A percentile compares a stretch with the other conserved stretches of the same genome.
Evolutionary conservation across 1,140 invertebrate species (phyloP).

Genomic region (Sinonovacula constricta): DNA sequence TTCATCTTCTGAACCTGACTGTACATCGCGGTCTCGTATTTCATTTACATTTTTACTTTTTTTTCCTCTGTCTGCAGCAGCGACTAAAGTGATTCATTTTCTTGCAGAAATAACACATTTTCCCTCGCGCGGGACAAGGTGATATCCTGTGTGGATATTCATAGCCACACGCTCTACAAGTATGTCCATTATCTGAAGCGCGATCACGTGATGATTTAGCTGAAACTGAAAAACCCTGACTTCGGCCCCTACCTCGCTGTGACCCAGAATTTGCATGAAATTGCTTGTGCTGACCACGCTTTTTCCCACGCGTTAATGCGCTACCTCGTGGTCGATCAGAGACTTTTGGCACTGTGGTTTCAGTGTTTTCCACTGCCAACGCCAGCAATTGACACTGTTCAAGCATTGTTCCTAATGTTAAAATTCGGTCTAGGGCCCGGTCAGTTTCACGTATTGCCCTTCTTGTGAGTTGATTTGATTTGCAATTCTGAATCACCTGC

Average conservation of each 20-base stretch:
- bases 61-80: background rate
- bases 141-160: constrained; percentile 7
- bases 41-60: constrained; percentile 19
- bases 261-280: background rate
- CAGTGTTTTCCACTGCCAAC: constrained; percentile 6
- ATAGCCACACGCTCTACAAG: constrained; percentile 28
- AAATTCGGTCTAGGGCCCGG: constrained; percentile 29
- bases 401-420: constrained; percentile 31
- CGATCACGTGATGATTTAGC: no score
- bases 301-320: background rate
- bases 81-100: constrained; percentile 1
- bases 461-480: constrained; percentile 32
- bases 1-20: constrained; percentile 10
- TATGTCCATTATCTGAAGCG: constrained; percentile 19
- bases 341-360: no score
- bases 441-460: constrained; percentile 39
- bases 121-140: background rate
- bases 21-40: background rate
- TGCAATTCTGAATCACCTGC: constrained; percentile 53
- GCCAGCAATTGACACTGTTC: constrained; percentile 25
- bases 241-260: background rate
- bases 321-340: no score
- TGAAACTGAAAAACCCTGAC: background rate
- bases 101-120: background rate
- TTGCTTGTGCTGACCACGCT: no score